Percentiles rank a stretch among this genome's conserved stretches.
Conservation (phyloP, 1,140 invertebrate species). For the Drosophila simulans region DNA sequence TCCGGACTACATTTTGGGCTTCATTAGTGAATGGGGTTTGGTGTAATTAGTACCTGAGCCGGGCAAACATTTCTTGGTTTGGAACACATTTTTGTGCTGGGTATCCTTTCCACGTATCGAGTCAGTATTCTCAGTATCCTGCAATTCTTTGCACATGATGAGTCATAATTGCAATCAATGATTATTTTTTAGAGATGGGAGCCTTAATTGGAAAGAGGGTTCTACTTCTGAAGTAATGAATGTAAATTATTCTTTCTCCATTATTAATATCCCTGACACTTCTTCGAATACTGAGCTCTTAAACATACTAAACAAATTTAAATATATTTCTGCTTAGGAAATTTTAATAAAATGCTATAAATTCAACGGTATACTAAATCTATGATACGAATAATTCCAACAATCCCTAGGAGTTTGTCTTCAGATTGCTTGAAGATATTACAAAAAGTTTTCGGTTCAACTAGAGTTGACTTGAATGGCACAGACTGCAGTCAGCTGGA, state of each 20-base stretch:
- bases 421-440: slow-evolving; percentile 22
- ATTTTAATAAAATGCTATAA: too few relatives aligned
- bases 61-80: slow-evolving; percentile 12
- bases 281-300: too few relatives aligned
- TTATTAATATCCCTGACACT: too few relatives aligned
- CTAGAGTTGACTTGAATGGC: slow-evolving; percentile 24
- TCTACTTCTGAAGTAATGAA: too few relatives aligned
- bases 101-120: background rate
- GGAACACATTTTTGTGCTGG: background rate
- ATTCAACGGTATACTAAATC: background rate
- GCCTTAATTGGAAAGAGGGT: too few relatives aligned
- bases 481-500: slow-evolving; percentile 35
- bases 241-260: background rate
- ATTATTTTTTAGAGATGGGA: background rate
- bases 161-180: background rate
- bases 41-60: slow-evolving; percentile 56
- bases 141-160: background rate
- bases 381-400: background rate
- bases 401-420: background rate
- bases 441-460: slow-evolving; percentile 15
- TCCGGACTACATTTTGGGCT: slow-evolving; percentile 44
- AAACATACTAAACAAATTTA: too few relatives aligned
- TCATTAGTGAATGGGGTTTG: slow-evolving; percentile 55
- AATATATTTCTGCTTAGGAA: too few relatives aligned
- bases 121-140: too few relatives aligned